phyloP scores from a whole-genome alignment of 2,888 invertebrate genomes.

The Pasiphila rectangulata region DNA sequence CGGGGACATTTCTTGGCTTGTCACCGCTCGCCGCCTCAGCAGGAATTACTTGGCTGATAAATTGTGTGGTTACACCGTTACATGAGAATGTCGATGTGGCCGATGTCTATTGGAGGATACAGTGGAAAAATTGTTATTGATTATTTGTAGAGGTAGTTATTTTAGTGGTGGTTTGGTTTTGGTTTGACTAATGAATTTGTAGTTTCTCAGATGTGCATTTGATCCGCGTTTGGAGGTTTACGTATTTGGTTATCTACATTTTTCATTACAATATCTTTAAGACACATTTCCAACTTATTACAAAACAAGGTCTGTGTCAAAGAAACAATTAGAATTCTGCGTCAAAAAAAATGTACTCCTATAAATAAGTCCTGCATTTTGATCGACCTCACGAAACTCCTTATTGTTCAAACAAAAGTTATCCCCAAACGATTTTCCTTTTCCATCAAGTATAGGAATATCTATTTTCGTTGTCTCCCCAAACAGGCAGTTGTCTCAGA shows the following conservation, averaged over 20 bases:
- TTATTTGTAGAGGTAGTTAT: not conserved
- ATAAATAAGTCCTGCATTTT: not conserved
- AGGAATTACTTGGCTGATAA: constrained; percentile 57
- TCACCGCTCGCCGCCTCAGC: constrained; percentile 55
- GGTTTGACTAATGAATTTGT: no score
- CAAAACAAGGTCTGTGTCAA: no score
- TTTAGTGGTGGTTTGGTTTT: not conserved
- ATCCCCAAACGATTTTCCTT: constrained; percentile 48
- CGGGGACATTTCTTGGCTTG: constrained; percentile 61
- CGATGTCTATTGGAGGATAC: constrained; percentile 16
- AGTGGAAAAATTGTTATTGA: not conserved
- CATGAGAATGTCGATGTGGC: constrained; percentile 40
- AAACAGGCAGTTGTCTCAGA: constrained; percentile 50
- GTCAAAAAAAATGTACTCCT: no score
- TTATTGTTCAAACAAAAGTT: constrained; percentile 36
- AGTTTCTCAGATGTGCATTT: no score
- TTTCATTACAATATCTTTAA: no score
- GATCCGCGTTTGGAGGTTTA: no score
- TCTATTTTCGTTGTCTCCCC: constrained; percentile 49
- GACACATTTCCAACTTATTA: no score
- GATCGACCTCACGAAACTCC: constrained; percentile 7
- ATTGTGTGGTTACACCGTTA: constrained; percentile 43
- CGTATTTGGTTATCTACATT: no score
- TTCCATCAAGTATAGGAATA: constrained; percentile 29
- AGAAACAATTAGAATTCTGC: no score